Evolutionary conservation across 2,888 invertebrate species (phyloP).

Genomic region (Papilio elwesi): DNA sequence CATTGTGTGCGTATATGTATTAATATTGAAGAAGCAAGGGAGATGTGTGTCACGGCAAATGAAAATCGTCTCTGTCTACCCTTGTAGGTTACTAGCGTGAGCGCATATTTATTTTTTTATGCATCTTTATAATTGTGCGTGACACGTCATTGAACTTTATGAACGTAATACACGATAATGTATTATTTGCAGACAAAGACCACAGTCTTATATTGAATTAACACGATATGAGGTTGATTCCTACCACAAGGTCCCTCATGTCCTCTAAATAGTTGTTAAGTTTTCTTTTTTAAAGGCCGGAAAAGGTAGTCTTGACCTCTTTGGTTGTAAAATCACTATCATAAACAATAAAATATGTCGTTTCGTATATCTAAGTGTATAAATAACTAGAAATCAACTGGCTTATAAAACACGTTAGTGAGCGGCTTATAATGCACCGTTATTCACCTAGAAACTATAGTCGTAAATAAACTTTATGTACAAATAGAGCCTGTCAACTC

Average conservation of each 20-base stretch:
- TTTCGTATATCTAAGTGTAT: neutral
- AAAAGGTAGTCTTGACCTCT: too few species aligned
- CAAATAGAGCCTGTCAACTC: neutral
- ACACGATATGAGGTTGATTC: neutral
- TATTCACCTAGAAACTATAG: conserved; percentile 7
- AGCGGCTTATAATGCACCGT: neutral
- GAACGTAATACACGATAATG: neutral
- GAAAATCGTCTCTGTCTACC: too few species aligned
- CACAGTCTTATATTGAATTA: conserved; percentile 3
- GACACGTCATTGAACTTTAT: neutral
- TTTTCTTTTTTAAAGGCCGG: neutral
- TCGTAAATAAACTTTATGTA: neutral
- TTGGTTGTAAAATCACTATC: neutral
- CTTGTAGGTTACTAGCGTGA: too few species aligned
- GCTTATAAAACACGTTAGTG: conserved; percentile 2
- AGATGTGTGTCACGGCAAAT: too few species aligned
- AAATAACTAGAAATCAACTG: neutral
- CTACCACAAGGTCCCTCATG: neutral
- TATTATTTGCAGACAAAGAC: neutral
- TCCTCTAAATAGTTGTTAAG: conserved; percentile 8
- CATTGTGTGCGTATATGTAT: too few species aligned
- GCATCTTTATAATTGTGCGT: too few species aligned
- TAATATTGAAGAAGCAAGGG: too few species aligned
- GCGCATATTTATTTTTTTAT: too few species aligned
- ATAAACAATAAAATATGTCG: conserved; percentile 1